phyloP scores from a whole-genome alignment of 2,797 vertebrate genomes.

The Argya squamiceps region DNA sequence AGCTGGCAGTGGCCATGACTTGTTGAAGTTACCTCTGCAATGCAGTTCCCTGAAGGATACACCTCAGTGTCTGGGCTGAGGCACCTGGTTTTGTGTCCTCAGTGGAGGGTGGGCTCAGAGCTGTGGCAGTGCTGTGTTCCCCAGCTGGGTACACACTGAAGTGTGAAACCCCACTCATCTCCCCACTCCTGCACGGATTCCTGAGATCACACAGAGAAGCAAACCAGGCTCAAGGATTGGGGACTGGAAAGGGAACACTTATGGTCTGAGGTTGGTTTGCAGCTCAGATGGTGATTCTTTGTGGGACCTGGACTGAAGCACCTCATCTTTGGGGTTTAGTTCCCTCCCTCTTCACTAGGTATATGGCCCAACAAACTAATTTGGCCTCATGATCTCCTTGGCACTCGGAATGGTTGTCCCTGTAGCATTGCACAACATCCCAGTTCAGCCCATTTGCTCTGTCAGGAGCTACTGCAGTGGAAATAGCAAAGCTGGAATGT shows the following conservation, averaged over 20 bases:
- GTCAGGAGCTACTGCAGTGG: neutral
- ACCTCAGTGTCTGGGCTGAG: neutral
- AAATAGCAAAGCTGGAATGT: neutral
- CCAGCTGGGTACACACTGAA: rapidly evolving
- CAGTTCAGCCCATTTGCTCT: neutral
- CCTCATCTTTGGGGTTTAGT: neutral
- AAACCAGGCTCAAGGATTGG: neutral
- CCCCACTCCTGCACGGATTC: neutral
- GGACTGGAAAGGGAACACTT: neutral
- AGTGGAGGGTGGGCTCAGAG: neutral
- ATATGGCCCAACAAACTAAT: neutral
- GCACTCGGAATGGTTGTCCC: neutral
- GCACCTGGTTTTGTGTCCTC: neutral
- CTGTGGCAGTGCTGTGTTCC: neutral
- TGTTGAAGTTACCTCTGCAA: neutral
- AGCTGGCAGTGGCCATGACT: neutral
- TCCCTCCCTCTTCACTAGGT: neutral
- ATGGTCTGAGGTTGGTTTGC: neutral
- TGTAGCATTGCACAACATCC: neutral
- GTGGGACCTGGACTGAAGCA: neutral
- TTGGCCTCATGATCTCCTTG: neutral
- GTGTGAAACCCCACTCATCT: neutral
- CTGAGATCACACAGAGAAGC: neutral
- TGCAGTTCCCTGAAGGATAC: neutral
- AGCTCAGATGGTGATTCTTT: neutral